A percentile compares a stretch with the other conserved stretches of the same genome.
These are phyloP conservation scores for Esox masquinongy DNA, from an alignment of 2,797 vertebrate genomes.

Conservation along the genomic window DNA sequence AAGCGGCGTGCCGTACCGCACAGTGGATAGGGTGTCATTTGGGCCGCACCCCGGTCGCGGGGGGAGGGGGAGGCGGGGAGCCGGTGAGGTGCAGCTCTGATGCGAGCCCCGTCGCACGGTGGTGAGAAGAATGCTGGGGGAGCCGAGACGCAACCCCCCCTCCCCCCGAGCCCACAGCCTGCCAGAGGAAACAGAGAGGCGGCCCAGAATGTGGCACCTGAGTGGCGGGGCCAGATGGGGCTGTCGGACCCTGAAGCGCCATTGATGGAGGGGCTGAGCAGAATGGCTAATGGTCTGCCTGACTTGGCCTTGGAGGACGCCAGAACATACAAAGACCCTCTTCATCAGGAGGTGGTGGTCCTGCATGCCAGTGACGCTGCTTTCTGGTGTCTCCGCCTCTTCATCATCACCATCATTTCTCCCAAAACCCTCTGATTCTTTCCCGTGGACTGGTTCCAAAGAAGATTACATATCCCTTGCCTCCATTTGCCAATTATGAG, in stretches of 20 bases:
- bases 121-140: slow-evolving; percentile 84
- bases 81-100: slow-evolving; percentile 78
- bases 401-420: background rate
- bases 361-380: background rate
- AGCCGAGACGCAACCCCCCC: background rate
- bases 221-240: slow-evolving; percentile 73
- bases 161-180: slow-evolving; percentile 46
- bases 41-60: background rate
- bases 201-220: slow-evolving; percentile 85
- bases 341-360: slow-evolving; percentile 78
- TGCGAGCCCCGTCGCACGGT: slow-evolving; percentile 80
- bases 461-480: background rate
- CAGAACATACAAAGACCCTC: slow-evolving; percentile 80
- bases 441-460: background rate
- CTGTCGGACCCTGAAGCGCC: slow-evolving; percentile 60
- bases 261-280: slow-evolving; percentile 81
- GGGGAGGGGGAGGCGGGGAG: slow-evolving; percentile 18
- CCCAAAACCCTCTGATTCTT: background rate
- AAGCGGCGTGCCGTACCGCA: background rate
- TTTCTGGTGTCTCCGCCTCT: background rate
- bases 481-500: too few species aligned
- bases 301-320: slow-evolving; percentile 77
- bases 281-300: slow-evolving; percentile 80
- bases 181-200: slow-evolving; percentile 82
- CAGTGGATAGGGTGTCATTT: background rate